These are phyloP conservation scores for Erannis defoliaria DNA, from an alignment of 2,888 invertebrate species.

Conservation along the genomic window DNA sequence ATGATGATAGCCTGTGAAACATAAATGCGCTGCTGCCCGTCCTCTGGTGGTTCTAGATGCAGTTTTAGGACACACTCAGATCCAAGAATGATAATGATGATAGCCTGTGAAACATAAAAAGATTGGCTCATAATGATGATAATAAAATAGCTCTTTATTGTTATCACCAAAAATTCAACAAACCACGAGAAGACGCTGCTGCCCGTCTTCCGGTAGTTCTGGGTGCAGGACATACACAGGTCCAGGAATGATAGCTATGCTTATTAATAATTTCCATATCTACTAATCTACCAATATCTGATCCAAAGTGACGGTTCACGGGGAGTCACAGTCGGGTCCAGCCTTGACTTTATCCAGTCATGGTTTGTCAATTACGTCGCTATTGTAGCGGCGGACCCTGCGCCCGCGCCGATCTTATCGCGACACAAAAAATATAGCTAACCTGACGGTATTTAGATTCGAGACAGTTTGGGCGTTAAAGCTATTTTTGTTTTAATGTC, in stretches of 20 bases:
- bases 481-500: conserved; percentile 3
- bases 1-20: too few species aligned
- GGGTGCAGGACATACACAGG: too few species aligned
- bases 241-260: conserved; percentile 5
- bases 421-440: conserved; percentile 58
- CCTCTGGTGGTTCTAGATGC: too few species aligned
- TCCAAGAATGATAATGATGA: too few species aligned
- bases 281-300: conserved; percentile 20
- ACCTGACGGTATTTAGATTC: conserved; percentile 16
- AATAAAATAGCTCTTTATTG: too few species aligned
- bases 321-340: conserved; percentile 48
- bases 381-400: conserved; percentile 66
- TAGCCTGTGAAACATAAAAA: too few species aligned
- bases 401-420: conserved; percentile 70
- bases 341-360: conserved; percentile 81
- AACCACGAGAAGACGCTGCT: too few species aligned
- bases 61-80: too few species aligned
- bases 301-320: conserved; percentile 16
- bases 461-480: conserved; percentile 4
- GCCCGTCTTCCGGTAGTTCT: too few species aligned
- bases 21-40: too few species aligned
- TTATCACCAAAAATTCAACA: too few species aligned
- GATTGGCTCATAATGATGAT: too few species aligned
- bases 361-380: conserved; percentile 81
- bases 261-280: conserved; percentile 15